phyloP scores from a whole-genome alignment of 1,140 invertebrate species.

The Tyrophagus putrescentiae region DNA sequence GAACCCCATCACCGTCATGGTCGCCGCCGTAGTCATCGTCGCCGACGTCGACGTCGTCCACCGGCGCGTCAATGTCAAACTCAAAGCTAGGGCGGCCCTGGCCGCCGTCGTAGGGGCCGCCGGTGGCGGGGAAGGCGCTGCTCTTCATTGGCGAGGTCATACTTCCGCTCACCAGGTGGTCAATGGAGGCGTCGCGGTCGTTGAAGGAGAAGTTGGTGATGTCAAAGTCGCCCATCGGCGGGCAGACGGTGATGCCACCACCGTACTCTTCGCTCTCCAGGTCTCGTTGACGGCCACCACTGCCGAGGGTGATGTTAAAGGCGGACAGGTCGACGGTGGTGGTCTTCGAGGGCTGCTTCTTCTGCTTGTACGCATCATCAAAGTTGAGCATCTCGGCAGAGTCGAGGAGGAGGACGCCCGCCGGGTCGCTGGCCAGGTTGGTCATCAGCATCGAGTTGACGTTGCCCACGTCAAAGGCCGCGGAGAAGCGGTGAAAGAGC shows the following conservation, averaged over 20 bases:
- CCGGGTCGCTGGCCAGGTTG: slow-evolving; percentile 9
- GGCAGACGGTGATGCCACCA: background rate
- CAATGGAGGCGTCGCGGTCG: background rate
- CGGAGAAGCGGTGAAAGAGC: slow-evolving; percentile 16
- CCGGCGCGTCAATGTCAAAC: slow-evolving; percentile 15
- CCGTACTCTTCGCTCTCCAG: background rate
- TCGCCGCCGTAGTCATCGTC: slow-evolving; percentile 29
- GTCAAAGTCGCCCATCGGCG: background rate
- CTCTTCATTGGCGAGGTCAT: background rate
- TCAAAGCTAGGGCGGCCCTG: slow-evolving; percentile 8
- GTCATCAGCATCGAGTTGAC: slow-evolving; percentile 18
- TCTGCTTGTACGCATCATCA: background rate
- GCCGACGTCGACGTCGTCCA: slow-evolving; percentile 18
- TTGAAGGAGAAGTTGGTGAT: too few species aligned
- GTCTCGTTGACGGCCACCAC: background rate
- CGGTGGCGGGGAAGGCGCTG: background rate
- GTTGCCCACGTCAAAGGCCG: slow-evolving; percentile 21
- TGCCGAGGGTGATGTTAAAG: background rate
- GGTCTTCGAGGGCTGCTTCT: background rate
- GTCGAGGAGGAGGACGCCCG: slow-evolving; percentile 12
- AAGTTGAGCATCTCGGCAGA: slow-evolving; percentile 10
- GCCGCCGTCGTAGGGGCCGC: too few species aligned
- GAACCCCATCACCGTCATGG: slow-evolving; percentile 32
- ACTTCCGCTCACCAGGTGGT: background rate
- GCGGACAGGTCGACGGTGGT: background rate